These are phyloP conservation scores for Odontamblyopus rebecca DNA, from an alignment of 2,797 vertebrate species.

Conservation along the genomic window DNA sequence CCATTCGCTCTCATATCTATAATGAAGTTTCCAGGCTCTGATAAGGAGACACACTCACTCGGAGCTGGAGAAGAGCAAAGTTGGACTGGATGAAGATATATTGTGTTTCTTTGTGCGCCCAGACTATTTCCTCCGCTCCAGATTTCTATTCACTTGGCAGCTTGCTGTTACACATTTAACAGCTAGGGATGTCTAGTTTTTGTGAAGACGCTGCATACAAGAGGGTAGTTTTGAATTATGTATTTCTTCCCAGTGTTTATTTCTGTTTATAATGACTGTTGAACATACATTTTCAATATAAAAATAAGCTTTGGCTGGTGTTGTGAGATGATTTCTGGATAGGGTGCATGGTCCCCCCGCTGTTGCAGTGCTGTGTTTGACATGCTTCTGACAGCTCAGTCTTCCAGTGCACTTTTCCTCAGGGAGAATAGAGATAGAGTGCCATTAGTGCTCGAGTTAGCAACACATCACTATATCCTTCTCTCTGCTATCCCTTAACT, in stretches of 20 bases:
- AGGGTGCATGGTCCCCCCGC: slow-evolving; percentile 37
- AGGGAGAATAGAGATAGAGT: slow-evolving; percentile 36
- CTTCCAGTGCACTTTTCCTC: slow-evolving; percentile 38
- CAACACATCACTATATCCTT: slow-evolving; percentile 37
- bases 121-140: slow-evolving; percentile 28
- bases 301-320: slow-evolving; percentile 53
- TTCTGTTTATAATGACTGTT: slow-evolving; percentile 57
- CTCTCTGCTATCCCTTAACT: slow-evolving; percentile 18
- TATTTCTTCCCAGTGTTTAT: slow-evolving; percentile 57
- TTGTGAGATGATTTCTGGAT: slow-evolving; percentile 56
- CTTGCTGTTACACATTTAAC: slow-evolving; percentile 56
- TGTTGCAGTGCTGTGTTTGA: slow-evolving; percentile 51
- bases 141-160: slow-evolving; percentile 33
- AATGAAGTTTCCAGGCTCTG: slow-evolving; percentile 33
- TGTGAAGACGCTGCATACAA: slow-evolving; percentile 38
- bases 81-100: slow-evolving; percentile 19
- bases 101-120: slow-evolving; percentile 16
- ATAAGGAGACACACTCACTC: slow-evolving; percentile 16
- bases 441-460: slow-evolving; percentile 52
- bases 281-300: slow-evolving; percentile 60
- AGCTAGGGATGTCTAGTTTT: slow-evolving; percentile 47
- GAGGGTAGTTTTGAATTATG: slow-evolving; percentile 68
- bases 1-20: slow-evolving; percentile 26
- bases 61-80: slow-evolving; percentile 33
- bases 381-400: slow-evolving; percentile 60